Percentiles rank a stretch among this genome's conserved stretches.
These are phyloP conservation scores for Drosophila pegasa DNA, from an alignment of 2,888 invertebrate species.

Conservation along the genomic window DNA sequence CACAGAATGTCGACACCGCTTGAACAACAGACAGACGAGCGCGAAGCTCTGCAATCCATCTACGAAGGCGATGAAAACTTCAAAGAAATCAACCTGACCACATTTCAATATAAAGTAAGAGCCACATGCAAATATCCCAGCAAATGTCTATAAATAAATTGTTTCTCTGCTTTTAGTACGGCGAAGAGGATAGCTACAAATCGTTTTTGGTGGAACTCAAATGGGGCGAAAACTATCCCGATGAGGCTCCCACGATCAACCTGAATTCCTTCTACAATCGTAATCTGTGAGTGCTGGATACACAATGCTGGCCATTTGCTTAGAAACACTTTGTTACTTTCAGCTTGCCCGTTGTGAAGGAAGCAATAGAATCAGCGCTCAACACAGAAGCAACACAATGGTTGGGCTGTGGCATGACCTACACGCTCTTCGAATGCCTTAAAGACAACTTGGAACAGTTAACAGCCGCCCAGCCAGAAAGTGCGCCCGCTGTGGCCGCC, in stretches of 20 bases:
- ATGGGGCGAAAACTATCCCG: constrained; percentile 95
- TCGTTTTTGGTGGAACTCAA: constrained; percentile 94
- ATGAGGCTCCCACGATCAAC: constrained; percentile 91
- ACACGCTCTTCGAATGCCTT: constrained; percentile 95
- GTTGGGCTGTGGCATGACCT: constrained; percentile 97
- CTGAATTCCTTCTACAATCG: constrained; percentile 97
- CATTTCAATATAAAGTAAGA: constrained; percentile 95
- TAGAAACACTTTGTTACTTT: constrained; percentile 12
- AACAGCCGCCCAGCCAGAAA: constrained; percentile 89
- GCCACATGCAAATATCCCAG: constrained; percentile 17
- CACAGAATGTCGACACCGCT: constrained; percentile 86
- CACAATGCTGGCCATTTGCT: constrained; percentile 1
- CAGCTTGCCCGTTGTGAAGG: constrained; percentile 90
- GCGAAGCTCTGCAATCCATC: constrained; percentile 95
- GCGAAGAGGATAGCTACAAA: constrained; percentile 90
- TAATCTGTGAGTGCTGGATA: constrained; percentile 90
- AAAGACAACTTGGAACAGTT: constrained; percentile 92
- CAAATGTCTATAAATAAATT: neutral
- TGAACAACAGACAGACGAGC: constrained; percentile 93
- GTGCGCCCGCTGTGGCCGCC: constrained; percentile 61
- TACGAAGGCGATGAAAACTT: constrained; percentile 96
- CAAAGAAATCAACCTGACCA: constrained; percentile 91
- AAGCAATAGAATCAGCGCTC: constrained; percentile 88
- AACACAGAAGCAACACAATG: constrained; percentile 91
- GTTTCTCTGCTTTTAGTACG: constrained; percentile 87